Evolutionary conservation across 2,797 vertebrate genomes (phyloP).

Genomic region (Sciurus vulgaris): DNA sequence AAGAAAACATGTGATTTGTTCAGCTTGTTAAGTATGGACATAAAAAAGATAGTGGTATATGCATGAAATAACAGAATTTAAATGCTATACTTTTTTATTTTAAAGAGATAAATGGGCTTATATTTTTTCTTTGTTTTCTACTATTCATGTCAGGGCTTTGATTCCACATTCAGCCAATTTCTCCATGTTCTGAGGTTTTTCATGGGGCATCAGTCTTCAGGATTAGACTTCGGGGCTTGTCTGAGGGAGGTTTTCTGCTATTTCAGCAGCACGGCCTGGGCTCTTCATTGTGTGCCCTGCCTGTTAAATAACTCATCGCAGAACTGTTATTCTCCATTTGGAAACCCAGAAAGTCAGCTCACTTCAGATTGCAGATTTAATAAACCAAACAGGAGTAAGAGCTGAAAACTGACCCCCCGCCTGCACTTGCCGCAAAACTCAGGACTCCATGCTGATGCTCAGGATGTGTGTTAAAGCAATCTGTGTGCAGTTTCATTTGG

Average conservation of each 20-base stretch:
- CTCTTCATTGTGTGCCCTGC: conserved; percentile 54
- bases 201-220: neutral
- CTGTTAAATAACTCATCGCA: conserved; percentile 59
- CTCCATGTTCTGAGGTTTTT: neutral
- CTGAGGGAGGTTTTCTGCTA: conserved; percentile 61
- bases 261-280: conserved; percentile 30
- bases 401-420: neutral
- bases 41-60: conserved; percentile 47
- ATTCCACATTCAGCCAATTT: neutral
- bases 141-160: neutral
- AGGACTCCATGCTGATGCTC: neutral
- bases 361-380: conserved; percentile 25
- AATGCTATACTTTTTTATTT: conserved; percentile 46
- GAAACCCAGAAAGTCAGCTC: neutral
- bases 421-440: neutral
- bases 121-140: neutral
- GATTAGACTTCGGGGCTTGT: conserved; percentile 30
- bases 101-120: neutral
- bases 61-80: conserved; percentile 43
- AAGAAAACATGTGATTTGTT: conserved; percentile 45
- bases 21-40: conserved; percentile 55
- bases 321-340: conserved; percentile 31
- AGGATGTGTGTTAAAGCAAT: neutral
- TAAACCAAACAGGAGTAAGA: neutral
- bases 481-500: neutral